Percentiles rank a stretch among this genome's conserved stretches.
Evolutionary conservation across 2,888 invertebrate genomes (phyloP).

Genomic region (Lasioglossum morio): DNA sequence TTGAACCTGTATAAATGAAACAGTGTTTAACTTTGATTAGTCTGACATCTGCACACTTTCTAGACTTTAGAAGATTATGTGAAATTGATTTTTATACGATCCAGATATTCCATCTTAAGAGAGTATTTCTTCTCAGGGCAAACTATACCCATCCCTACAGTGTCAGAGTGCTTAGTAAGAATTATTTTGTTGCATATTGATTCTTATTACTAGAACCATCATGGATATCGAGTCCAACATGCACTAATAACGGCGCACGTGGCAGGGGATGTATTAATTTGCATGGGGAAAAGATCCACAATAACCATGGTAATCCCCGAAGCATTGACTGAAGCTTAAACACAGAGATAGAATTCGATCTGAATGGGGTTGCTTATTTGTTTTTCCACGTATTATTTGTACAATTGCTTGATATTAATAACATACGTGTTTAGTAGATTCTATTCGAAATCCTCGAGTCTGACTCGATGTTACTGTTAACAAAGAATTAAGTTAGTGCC

Average conservation of each 20-base stretch:
- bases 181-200: not conserved
- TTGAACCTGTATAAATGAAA: not conserved
- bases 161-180: not conserved
- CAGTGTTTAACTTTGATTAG: not conserved
- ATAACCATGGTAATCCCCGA: not conserved
- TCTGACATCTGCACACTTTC: not conserved
- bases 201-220: not conserved
- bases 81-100: not conserved
- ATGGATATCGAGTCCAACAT: not conserved
- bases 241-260: not conserved
- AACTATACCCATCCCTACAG: not conserved
- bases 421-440: too few relatives aligned
- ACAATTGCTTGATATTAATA: not conserved
- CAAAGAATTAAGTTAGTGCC: not conserved
- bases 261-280: constrained; percentile 4
- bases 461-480: too few relatives aligned
- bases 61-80: not conserved
- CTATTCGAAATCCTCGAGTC: too few relatives aligned
- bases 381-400: not conserved
- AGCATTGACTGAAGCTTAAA: not conserved
- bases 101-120: not conserved
- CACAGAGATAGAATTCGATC: not conserved
- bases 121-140: not conserved
- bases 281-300: not conserved
- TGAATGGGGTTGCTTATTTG: not conserved